Evolutionary conservation across 2,113 vertebrate species (phyloP).

Genomic region (Oryctolagus cuniculus): DNA sequence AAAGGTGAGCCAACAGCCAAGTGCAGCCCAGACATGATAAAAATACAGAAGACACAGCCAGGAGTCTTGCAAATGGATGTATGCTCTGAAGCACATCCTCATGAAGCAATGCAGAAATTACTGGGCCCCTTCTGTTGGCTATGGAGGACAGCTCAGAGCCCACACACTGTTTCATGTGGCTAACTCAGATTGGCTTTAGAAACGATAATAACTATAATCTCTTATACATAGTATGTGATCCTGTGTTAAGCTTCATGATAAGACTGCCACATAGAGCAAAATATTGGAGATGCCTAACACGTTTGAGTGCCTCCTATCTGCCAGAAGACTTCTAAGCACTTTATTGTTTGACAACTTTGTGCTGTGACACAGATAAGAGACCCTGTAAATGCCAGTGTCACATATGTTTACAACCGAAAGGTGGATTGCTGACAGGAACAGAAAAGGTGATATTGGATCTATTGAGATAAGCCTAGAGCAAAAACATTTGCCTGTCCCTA

Average conservation of each 20-base stretch:
- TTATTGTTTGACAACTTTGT: neutral
- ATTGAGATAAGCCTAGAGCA: neutral
- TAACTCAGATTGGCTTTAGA: neutral
- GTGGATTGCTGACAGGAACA: neutral
- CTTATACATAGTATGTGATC: neutral
- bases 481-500: neutral
- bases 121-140: neutral
- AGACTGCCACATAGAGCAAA: neutral
- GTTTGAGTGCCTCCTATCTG: neutral
- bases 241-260: neutral
- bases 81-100: fast-evolving
- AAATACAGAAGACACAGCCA: neutral
- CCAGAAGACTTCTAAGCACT: neutral
- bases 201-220: neutral
- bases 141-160: neutral
- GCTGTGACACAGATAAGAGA: neutral
- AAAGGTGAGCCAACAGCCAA: neutral
- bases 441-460: neutral
- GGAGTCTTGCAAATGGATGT: neutral
- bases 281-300: neutral
- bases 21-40: neutral
- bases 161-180: neutral
- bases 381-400: neutral
- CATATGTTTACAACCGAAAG: neutral
- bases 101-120: neutral